Evolutionary conservation across 2,888 invertebrate species (phyloP).

Genomic region (Tenthredo notha): DNA sequence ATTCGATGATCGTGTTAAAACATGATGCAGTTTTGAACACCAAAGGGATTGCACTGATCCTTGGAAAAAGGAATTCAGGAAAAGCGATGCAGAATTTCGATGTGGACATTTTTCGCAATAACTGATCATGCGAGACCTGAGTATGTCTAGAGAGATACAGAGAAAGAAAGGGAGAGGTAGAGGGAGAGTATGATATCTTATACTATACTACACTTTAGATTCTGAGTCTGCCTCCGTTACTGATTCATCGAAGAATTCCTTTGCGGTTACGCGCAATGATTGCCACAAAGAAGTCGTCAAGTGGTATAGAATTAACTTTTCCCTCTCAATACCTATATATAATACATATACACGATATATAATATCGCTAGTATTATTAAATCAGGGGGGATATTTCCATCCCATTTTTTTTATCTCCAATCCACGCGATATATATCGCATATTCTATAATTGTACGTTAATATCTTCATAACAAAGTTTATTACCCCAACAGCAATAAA

Average conservation of each 20-base stretch:
- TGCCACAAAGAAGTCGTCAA: slow-evolving; percentile 26
- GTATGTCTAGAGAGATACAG: background rate
- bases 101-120: background rate
- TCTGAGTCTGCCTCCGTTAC: slow-evolving; percentile 43
- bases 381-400: background rate
- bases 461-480: background rate
- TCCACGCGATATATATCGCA: no score
- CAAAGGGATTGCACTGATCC: background rate
- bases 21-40: background rate
- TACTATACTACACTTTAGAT: slow-evolving; percentile 16
- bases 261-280: slow-evolving; percentile 61
- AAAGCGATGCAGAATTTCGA: background rate
- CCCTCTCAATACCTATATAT: background rate
- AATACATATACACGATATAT: background rate
- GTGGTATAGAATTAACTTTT: slow-evolving; percentile 7
- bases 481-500: slow-evolving; percentile 11
- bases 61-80: background rate
- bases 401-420: background rate
- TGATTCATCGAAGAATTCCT: slow-evolving; percentile 70
- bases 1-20: background rate
- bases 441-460: background rate
- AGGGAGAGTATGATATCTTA: background rate
- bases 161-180: background rate
- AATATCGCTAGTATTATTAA: background rate
- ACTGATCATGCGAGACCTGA: background rate